Conservation (phyloP, 2,797 vertebrate species). For the Percopsis omiscomaycus region DNA sequence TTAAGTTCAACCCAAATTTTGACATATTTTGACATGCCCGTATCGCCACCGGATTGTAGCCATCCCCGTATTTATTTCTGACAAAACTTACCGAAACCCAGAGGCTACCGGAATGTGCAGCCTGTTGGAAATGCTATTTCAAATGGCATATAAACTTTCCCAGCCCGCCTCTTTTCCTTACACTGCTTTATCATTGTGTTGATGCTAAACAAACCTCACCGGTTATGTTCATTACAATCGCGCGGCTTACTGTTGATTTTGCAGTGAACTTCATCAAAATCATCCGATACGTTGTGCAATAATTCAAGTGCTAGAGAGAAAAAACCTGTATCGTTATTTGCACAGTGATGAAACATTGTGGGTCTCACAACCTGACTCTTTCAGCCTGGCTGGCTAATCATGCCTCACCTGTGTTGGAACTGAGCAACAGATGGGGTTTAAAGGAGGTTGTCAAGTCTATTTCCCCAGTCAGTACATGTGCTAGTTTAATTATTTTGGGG, state of each 20-base stretch:
- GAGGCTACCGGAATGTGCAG: no score
- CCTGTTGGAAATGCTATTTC: no score
- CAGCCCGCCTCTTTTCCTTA: conserved; percentile 1
- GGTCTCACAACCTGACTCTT: conserved; percentile 38
- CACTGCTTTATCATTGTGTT: conserved; percentile 13
- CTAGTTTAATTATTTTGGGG: conserved; percentile 38
- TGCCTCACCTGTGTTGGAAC: conserved; percentile 42
- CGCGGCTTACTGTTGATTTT: conserved; percentile 18
- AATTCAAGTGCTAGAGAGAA: conserved; percentile 29
- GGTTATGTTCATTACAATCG: conserved; percentile 37
- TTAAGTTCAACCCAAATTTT: no score
- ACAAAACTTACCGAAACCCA: no score
- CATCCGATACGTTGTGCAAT: conserved; percentile 13
- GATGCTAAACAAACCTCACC: conserved; percentile 20
- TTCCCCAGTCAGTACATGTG: conserved; percentile 35
- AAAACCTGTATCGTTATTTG: conserved; percentile 29
- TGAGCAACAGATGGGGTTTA: conserved; percentile 64
- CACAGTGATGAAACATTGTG: conserved; percentile 8
- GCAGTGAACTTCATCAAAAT: conserved; percentile 21
- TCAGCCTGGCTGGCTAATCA: conserved; percentile 54
- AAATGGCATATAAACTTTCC: conserved; percentile 9
- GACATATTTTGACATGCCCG: no score
- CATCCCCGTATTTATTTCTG: no score
- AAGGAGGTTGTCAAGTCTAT: conserved; percentile 57
- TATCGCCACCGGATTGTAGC: no score